Conservation (phyloP, 2,888 invertebrate genomes). For the Lamproptera curius region DNA sequence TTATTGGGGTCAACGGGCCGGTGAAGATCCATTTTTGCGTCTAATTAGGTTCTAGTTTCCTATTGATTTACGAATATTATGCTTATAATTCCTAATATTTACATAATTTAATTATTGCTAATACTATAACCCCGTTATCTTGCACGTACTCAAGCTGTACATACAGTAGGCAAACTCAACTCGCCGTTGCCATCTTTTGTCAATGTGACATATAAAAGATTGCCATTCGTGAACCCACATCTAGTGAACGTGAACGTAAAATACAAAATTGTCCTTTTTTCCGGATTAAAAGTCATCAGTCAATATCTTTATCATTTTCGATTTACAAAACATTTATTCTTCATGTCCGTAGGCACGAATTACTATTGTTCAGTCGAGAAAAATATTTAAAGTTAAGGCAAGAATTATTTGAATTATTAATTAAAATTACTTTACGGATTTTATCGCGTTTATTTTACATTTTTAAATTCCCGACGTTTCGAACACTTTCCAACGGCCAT, state of each 20-base stretch:
- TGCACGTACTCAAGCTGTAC: constrained; percentile 13
- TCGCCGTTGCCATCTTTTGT: constrained; percentile 29
- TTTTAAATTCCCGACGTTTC: too few species aligned
- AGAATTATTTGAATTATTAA: too few species aligned
- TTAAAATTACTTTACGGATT: too few species aligned
- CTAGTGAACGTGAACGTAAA: background rate
- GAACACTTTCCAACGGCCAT: too few species aligned
- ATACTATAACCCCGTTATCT: constrained; percentile 18
- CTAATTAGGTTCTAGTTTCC: constrained; percentile 18
- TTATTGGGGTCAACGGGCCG: constrained; percentile 69
- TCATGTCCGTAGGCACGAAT: too few species aligned
- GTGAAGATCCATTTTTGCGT: constrained; percentile 63
- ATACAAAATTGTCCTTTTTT: too few species aligned
- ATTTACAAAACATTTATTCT: too few species aligned
- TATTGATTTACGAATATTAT: constrained; percentile 5
- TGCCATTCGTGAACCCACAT: background rate
- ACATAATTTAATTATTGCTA: constrained; percentile 28
- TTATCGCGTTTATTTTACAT: too few species aligned
- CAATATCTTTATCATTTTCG: too few species aligned
- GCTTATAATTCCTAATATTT: constrained; percentile 24
- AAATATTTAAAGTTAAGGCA: background rate
- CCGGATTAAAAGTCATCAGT: too few species aligned
- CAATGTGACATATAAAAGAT: constrained; percentile 25
- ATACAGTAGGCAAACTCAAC: constrained; percentile 16
- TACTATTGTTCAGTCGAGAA: too few species aligned